Base-by-base conservation (phyloP, 2,797 vertebrate genomes). In the Dermochelys coriacea region DNA sequence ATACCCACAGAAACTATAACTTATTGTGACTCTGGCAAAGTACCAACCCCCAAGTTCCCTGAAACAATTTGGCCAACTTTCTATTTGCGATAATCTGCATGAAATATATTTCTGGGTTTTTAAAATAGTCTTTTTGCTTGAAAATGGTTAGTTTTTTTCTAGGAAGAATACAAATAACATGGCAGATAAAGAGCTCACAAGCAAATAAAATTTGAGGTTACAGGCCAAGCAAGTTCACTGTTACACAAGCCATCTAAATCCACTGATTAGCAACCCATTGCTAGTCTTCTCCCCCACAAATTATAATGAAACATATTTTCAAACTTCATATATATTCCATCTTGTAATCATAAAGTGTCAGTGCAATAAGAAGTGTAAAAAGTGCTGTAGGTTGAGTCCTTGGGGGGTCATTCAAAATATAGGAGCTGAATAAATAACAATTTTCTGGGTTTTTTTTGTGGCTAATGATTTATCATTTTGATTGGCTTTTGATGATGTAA, bases 121-220 rank as follows among this genome's bases (percentile, higher is more conserved):
- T 80, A 10, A 77, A 31, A 52, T 19, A 94, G 29, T 31, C 11
- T 86, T 93, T 93, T 16, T 89, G 81, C 77, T 25, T 88, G n/a
- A 12, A 93, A 93, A 3, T 71, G 68, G 8, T 57, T 88, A 86
- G 68, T 52, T 91, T 92, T 82, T 94, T 95, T 88, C 91, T 93
- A 92, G 83, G 84, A 96, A 97, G 68, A 79, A 71, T 59, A 51
- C 47, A 84, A 80, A 90, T 75, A 92, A 87, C n/a, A 59, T 89
- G n/a, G 77, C 55, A 82, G 75, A 89, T 90, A 71, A 92, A 55
- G 41, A 93, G 54, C 18, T 90, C 71, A 31, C 15, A 95, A 80
- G 68, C 77, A 95, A 90, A 97, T 91, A 87, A 92, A 94, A 21
- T 74, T 61, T 75, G 51, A 94, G 84, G 81, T 71, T 95, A 64